These are phyloP conservation scores for Monopis laevigella DNA, from an alignment of 2,888 invertebrate genomes.

Conservation along the genomic window DNA sequence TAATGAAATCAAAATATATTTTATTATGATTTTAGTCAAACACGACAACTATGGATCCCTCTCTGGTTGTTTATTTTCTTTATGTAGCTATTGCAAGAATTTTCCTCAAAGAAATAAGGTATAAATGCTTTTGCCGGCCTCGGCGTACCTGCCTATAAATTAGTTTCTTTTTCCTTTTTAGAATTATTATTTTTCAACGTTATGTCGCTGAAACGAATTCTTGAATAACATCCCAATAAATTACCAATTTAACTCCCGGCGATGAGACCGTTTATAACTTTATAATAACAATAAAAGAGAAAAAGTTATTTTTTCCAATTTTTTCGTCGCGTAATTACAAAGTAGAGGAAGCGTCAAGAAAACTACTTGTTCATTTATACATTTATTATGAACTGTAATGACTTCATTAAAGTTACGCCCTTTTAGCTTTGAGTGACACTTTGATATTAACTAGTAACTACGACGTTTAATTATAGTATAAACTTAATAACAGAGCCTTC, in stretches of 20 bases:
- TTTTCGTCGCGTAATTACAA: constrained; percentile 2
- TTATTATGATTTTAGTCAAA: neutral
- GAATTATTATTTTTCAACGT: constrained; percentile 17
- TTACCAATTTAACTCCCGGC: constrained; percentile 24
- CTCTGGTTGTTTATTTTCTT: constrained; percentile 12
- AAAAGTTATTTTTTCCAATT: constrained; percentile 1
- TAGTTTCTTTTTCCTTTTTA: constrained; percentile 18
- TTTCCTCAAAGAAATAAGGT: constrained; percentile 7
- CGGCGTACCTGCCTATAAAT: constrained; percentile 15
- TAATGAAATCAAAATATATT: neutral
- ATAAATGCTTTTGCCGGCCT: constrained; percentile 9
- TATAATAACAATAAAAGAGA: too few species aligned
- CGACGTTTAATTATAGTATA: too few species aligned
- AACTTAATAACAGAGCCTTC: too few species aligned
- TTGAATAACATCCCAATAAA: constrained; percentile 32
- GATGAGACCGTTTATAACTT: constrained; percentile 5
- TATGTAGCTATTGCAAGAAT: neutral
- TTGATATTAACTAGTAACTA: too few species aligned
- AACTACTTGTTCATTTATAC: constrained; percentile 3
- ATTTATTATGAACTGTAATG: constrained; percentile 9
- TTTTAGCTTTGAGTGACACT: neutral
- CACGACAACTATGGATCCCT: constrained; percentile 1
- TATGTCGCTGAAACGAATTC: constrained; percentile 15
- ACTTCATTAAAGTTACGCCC: constrained; percentile 4
- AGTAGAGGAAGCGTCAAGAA: neutral